Percentiles rank a stretch among this genome's conserved stretches.
Conservation (phyloP, 2,113 vertebrate species). For the Rafetus swinhoei region DNA sequence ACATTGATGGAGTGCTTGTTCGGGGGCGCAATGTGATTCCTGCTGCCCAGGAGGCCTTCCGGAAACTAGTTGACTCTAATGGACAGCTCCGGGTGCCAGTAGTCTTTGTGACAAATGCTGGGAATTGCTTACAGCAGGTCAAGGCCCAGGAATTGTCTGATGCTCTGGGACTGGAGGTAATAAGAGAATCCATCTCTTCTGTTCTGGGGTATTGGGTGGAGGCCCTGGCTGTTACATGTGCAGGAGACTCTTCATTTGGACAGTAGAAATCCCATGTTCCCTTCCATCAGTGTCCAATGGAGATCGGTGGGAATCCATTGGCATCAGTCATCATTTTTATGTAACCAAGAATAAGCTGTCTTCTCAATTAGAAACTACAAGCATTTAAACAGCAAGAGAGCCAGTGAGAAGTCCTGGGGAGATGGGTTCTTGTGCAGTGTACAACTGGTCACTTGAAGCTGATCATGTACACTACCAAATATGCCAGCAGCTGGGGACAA, state of each 20-base stretch:
- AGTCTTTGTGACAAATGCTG: slow-evolving; percentile 96
- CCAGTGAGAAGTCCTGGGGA: neutral
- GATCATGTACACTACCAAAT: neutral
- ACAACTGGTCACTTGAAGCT: neutral
- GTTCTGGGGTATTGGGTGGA: neutral
- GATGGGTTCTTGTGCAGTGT: neutral
- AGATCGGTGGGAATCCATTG: neutral
- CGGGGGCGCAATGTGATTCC: slow-evolving; percentile 89
- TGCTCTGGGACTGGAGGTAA: slow-evolving; percentile 89
- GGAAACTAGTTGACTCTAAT: slow-evolving; percentile 77
- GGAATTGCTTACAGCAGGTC: slow-evolving; percentile 86
- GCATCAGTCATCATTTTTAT: neutral
- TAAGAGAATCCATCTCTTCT: neutral
- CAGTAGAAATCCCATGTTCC: neutral
- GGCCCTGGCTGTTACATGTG: neutral
- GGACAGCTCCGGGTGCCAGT: slow-evolving; percentile 91
- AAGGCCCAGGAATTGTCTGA: slow-evolving; percentile 90
- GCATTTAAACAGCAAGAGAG: neutral
- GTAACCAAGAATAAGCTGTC: neutral
- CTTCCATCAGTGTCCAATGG: neutral
- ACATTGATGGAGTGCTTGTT: slow-evolving; percentile 94
- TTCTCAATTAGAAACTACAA: neutral
- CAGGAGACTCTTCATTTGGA: neutral
- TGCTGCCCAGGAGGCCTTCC: slow-evolving; percentile 88
- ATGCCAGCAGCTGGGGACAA: neutral